Conservation (phyloP, 2,888 invertebrate genomes). For the Andricus curvator region DNA sequence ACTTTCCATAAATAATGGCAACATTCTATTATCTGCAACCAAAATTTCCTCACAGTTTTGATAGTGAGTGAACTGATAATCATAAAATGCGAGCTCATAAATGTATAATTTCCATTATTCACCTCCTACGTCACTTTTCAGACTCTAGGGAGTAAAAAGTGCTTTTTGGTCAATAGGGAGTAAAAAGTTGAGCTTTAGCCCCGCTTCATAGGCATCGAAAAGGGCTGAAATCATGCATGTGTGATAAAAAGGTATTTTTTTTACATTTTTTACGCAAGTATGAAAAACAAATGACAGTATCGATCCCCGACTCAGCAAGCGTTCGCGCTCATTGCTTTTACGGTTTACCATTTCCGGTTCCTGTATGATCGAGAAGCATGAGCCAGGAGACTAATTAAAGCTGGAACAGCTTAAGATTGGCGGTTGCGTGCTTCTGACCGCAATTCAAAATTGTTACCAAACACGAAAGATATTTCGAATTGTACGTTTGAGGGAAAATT, state of each 20-base stretch:
- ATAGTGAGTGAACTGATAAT: no score
- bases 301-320: not conserved
- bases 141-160: no score
- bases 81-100: no score
- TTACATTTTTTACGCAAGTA: not conserved
- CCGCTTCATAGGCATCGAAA: not conserved
- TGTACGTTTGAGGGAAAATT: constrained; percentile 15
- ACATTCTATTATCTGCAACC: no score
- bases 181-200: rapidly evolving
- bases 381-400: constrained; percentile 26
- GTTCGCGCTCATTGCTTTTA: not conserved
- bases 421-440: constrained; percentile 20
- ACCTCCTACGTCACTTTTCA: no score
- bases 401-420: constrained; percentile 14
- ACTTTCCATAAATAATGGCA: no score
- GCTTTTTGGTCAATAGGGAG: no score
- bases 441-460: constrained; percentile 24
- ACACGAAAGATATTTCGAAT: constrained; percentile 31
- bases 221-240: no score
- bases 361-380: constrained; percentile 23
- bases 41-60: no score
- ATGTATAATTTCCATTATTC: no score
- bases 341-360: constrained; percentile 12
- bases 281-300: constrained; percentile 20
- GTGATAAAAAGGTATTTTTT: no score